Evolutionary conservation across 2,113 vertebrate species (phyloP).

Genomic region (Dasypus novemcinctus): DNA sequence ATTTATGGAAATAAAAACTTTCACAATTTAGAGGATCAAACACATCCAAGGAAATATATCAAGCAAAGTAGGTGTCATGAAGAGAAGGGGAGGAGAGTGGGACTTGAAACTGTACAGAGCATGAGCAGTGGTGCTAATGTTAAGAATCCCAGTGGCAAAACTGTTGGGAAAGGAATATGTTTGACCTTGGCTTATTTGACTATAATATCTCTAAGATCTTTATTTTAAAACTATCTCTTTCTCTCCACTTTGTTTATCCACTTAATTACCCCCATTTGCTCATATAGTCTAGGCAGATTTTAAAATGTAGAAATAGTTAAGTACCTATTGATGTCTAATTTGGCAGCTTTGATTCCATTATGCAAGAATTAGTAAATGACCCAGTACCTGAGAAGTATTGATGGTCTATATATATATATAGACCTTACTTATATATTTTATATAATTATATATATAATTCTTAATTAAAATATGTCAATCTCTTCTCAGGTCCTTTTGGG

Average conservation of each 20-base stretch:
- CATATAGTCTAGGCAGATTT: background rate
- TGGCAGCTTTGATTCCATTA: background rate
- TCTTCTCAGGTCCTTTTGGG: background rate
- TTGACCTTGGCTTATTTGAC: background rate
- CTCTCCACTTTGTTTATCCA: background rate
- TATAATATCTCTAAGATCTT: background rate
- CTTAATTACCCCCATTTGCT: background rate
- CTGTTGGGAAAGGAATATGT: background rate
- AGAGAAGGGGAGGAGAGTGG: background rate
- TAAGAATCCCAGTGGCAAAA: background rate
- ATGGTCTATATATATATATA: background rate
- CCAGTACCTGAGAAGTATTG: background rate
- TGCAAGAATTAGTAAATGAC: background rate
- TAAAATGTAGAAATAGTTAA: background rate
- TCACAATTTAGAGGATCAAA: background rate
- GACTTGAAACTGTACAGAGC: background rate
- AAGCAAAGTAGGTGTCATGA: background rate
- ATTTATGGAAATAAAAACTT: constrained; percentile 12
- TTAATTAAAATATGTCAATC: background rate
- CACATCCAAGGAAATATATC: background rate
- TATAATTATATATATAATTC: background rate
- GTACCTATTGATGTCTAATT: background rate
- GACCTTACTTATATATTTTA: no score
- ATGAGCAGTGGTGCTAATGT: accelerated
- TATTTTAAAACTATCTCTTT: background rate